Base-by-base conservation (phyloP, 2,888 invertebrate genomes). In the Cryptus armator region DNA sequence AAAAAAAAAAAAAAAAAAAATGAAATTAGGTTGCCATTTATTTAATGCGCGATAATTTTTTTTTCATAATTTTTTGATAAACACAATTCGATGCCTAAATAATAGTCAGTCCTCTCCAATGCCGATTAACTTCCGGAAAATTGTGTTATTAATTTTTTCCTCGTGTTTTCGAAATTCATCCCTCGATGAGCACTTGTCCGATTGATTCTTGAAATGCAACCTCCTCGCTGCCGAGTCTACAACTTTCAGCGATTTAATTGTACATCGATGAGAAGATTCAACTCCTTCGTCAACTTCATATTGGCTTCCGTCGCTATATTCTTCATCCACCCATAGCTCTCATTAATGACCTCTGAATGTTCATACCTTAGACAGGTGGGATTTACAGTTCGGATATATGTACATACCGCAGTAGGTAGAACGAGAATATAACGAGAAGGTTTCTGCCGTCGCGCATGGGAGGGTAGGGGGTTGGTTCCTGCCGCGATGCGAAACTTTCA, bases 401-500 rank as follows among this genome's bases (percentile, higher is more conserved):
- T 75, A 51, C 68, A 75, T 75, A 68, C 67, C 12, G 64, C 64
- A 32, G 53, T 19, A 24, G 81, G 59, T 66, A n/a, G 24, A 19
- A 62, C 72, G 84, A 72, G 81, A 74, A 72, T 80, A 79, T 75
- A 75, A 75, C 83, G 46, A 75, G 70, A 71, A 68, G 83, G 74
- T 68, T 62, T 70, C 14, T 29, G 53, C 32, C 66, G 14, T 16
- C 29, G 75, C 12, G 19, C 16, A 14, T n/a, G 48, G 48, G 10
- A n/a, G n/a, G 14, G 48, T 14, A 24, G 19, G 48, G 76, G 51
- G 51, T 76, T 24, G 66, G 51, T 76, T 24, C 56, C 48, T 72
- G 68, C 53, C 37, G 59, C 74, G 64, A 66, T n/a, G 37, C 64
- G 48, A 84, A 84, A 84, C 77, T 81, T 84, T 84, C 77, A 43